A percentile compares a stretch with the other conserved stretches of the same genome.
Evolutionary conservation across 1,140 invertebrate genomes (phyloP).

Genomic region (Gryllus bimaculatus): DNA sequence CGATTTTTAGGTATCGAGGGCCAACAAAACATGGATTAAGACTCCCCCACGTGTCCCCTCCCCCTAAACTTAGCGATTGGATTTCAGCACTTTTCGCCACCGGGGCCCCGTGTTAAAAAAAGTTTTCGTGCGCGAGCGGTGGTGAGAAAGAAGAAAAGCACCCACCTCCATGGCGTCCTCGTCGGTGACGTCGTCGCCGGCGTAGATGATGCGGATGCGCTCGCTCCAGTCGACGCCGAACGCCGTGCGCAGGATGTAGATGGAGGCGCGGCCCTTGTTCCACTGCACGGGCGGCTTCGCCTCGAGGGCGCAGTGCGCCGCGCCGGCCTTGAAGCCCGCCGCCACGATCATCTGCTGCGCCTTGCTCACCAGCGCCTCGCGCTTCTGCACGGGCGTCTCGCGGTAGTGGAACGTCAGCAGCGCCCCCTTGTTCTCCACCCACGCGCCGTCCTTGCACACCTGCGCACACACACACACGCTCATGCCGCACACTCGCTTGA

Average conservation of each 20-base stretch:
- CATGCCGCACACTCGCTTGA: not conserved
- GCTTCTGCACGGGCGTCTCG: slow-evolving; percentile 59
- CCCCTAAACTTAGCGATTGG: no score
- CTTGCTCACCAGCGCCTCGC: slow-evolving; percentile 52
- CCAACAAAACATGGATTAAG: no score
- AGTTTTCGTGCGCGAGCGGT: no score
- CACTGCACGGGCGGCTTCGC: slow-evolving; percentile 81
- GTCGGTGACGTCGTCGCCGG: slow-evolving; percentile 81
- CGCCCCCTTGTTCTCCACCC: slow-evolving; percentile 87
- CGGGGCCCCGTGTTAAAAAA: no score
- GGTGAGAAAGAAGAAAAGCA: not conserved
- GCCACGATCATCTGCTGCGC: slow-evolving; percentile 62
- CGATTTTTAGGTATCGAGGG: no score
- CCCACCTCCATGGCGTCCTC: slow-evolving; percentile 82
- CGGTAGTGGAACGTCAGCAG: slow-evolving; percentile 81
- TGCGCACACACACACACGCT: slow-evolving; percentile 26
- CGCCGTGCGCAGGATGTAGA: slow-evolving; percentile 79
- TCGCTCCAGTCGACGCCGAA: slow-evolving; percentile 88
- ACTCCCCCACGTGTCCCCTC: no score
- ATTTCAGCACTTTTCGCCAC: no score
- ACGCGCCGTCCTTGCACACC: slow-evolving; percentile 76
- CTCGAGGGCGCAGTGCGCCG: slow-evolving; percentile 75
- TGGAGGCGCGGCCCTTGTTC: slow-evolving; percentile 83
- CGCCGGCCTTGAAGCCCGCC: slow-evolving; percentile 61
- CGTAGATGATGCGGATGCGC: slow-evolving; percentile 80